Conservation (phyloP, 2,797 vertebrate species). For the Xenentodon cancila region DNA sequence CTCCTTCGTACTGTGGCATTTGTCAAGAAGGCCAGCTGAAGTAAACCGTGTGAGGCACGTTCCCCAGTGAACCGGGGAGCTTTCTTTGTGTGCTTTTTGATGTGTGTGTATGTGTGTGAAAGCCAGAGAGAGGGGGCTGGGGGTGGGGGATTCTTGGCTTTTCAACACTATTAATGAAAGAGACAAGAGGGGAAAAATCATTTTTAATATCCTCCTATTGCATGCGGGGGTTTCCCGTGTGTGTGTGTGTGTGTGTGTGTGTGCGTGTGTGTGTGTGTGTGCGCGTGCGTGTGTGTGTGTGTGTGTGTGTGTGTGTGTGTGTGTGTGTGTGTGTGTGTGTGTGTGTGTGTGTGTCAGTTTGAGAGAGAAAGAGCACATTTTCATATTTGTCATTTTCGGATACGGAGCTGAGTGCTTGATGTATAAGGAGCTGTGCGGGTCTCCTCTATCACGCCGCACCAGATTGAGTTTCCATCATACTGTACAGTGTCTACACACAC, state of each 20-base stretch:
- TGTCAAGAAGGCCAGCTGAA: slow-evolving; percentile 80
- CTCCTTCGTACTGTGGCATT: slow-evolving; percentile 78
- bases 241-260: slow-evolving; percentile 17
- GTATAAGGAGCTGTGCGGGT: slow-evolving; percentile 62
- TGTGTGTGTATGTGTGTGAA: slow-evolving; percentile 31
- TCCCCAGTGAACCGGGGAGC: slow-evolving; percentile 58
- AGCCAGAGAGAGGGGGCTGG: slow-evolving; percentile 39
- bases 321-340: slow-evolving; percentile 16
- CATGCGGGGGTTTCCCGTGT: slow-evolving; percentile 51
- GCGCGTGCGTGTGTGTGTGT: slow-evolving; percentile 18
- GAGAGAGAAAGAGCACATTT: slow-evolving; percentile 27
- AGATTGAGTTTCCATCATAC: slow-evolving; percentile 71
- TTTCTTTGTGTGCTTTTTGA: slow-evolving; percentile 46
- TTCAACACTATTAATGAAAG: slow-evolving; percentile 81
- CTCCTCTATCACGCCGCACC: slow-evolving; percentile 72
- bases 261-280: slow-evolving; percentile 16
- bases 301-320: slow-evolving; percentile 17
- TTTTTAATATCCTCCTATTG: slow-evolving; percentile 76
- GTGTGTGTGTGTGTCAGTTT: slow-evolving; percentile 12
- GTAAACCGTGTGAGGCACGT: slow-evolving; percentile 75
- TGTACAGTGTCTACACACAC: slow-evolving; percentile 53
- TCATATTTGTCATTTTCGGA: slow-evolving; percentile 52
- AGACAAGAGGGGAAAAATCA: slow-evolving; percentile 71
- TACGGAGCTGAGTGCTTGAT: slow-evolving; percentile 60
- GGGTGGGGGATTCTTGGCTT: slow-evolving; percentile 58